Evolutionary conservation across 2,888 invertebrate species (phyloP), one percentile per base, ranked within the genome.

Genomic region (Luperina nickerlii): DNA sequence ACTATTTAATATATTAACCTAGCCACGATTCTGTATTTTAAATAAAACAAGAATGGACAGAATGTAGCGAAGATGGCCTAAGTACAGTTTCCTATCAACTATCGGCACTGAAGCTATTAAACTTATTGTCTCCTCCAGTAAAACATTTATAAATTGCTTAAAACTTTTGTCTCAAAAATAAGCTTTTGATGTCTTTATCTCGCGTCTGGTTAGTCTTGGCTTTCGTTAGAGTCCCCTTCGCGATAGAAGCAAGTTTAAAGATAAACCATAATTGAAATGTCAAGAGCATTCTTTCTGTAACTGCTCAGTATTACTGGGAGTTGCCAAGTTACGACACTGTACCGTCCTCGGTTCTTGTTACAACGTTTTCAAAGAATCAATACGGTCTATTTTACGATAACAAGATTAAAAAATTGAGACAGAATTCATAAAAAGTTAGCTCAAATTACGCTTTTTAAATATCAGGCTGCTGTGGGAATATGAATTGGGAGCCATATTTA

Each of bases 211-310:
- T 84, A 89, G 85, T 87, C 89, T 88, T 83, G 81, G 80, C 87
- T 80, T 86, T 83, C 85, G 84, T 89, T 88, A 79, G 82, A 83
- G 79, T 73, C 79, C 80, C 76, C 72, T 82, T 38, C 79, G 76
- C 90, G 87, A 91, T 89, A 89, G 86, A 91, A 90, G 85, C 92
- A 90, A 92, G 88, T 92, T 92, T 90, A 90, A 91, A 94, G 94
- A 94, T 94, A 94, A 94, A 92, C 92, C 91, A 90, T 95, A 94
- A 95, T 95, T 94, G 94, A 94, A 95, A 94, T 92, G 95, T 95
- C 95, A 94, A 88, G 90, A 92, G 89, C 95, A 95, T 92, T 92
- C 92, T 91, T 91, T 89, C 88, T 90, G 85, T 83, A 85, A 87
- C 89, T 86, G 85, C 79, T 78, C 79, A 75, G 87, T 83, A 78